Evolutionary conservation across 2,888 invertebrate genomes (phyloP), one percentile per base, ranked within the genome.

Genomic region (Rambutsinella grinnellia): DNA sequence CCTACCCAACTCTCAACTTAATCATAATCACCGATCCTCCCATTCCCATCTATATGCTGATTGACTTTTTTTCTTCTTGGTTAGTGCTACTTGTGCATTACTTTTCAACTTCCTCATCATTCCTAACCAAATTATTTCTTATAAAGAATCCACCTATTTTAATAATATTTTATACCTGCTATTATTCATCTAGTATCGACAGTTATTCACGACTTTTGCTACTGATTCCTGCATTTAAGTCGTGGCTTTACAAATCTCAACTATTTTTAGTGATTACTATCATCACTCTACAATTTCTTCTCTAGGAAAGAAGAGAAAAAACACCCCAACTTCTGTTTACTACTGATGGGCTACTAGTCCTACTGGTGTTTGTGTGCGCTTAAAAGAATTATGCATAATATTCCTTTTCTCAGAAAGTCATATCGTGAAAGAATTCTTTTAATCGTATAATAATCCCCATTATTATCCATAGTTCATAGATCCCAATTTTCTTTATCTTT

Each of bases 1-100:
- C n/a, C n/a, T n/a, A n/a, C n/a, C n/a, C n/a, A n/a, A n/a, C n/a
- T n/a, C n/a, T n/a, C 13, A 36, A 13, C 36, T 68, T 57, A 47
- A 62, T 63, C 54, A 44, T 56, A 54, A 56, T 62, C 63, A 71
- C 44, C 36, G 72, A 65, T 72, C 72, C 72, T 72, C 72, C 72
- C 72, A 58, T 65, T 72, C 56, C 72, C 72, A 72, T 72, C 63
- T 72, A 24, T 53, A 63, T 53, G 26, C 63, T 49, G 47, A 15
- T 17, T 51, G 15, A 17, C 36, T 17, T 65, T 47, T 65, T 65
- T n/a, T n/a, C n/a, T n/a, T n/a, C n/a, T n/a, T n/a, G n/a, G n/a
- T 26, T 28, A 17, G 15, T 58, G 51, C 60, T 68, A 51, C 58
- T 26, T 47, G 46, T n/a, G 61, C 23, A 23, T 47, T 51, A 17